Base-by-base conservation (phyloP, 2,888 invertebrate genomes). In the Nephrotoma appendiculata region DNA sequence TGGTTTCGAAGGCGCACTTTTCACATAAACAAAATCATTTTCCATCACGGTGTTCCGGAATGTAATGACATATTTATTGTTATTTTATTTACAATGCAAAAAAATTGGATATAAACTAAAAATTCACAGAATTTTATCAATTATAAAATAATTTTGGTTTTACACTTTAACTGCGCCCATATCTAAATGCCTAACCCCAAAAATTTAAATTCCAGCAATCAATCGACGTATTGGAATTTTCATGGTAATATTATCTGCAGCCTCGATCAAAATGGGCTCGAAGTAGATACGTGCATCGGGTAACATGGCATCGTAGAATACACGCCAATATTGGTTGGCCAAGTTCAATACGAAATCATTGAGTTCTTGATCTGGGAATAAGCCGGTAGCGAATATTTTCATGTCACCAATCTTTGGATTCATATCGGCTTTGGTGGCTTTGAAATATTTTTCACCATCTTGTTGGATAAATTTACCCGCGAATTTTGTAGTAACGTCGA, bases 351-450 rank as follows among this genome's bases (percentile, higher is more conserved):
- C 92, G 44, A 87, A 93, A 95, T 93, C 91, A 95, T 95, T 95
- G 87, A 95, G 90, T 71, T 93, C 93, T 1, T 94, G 94, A 89
- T 95, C 94, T 87, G 93, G 92, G 89, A 94, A 93, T 7, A 94
- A 89, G 87, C 95, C 95, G 44, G 92, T 92, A 86, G 95, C 92
- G 89, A 92, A 92, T 41, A 94, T 91, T 87, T 92, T 93, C 93
- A 95, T 93, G 87, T 92, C 92, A 19, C 94, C 94, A 15, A 95
- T 92, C 89, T 94, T 94, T 5, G 95, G 95, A 48, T 93, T 92
- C 91, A 94, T 92, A 89, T 93, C 93, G 89, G 95, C 94, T 15
- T 93, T 93, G 41, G 93, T 92, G n/a, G 94, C 91, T 88, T 92
- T 92, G 88, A 95, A 88, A 89, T 93, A 94, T 5, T 92, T 93